phyloP scores from a whole-genome alignment of 2,797 vertebrate genomes.

The Coregonus sp. region DNA sequence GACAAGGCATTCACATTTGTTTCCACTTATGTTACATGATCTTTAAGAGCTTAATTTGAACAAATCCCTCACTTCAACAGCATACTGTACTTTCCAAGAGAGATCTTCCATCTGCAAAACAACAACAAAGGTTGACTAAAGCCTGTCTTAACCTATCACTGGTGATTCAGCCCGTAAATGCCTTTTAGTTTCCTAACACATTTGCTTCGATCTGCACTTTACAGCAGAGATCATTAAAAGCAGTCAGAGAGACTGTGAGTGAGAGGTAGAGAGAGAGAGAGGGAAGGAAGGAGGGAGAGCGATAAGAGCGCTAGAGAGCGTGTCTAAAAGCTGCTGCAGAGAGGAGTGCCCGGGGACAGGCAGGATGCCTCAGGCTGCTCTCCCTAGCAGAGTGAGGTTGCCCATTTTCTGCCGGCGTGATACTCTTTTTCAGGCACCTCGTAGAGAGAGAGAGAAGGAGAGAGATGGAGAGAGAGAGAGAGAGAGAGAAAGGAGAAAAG shows the following conservation, averaged over 20 bases:
- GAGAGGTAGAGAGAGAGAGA: conserved; percentile 16
- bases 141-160: conserved; percentile 61
- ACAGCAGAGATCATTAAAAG: conserved; percentile 41
- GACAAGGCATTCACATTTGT: conserved; percentile 74
- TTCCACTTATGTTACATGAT: conserved; percentile 81
- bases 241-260: conserved; percentile 26
- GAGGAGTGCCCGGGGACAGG: conserved; percentile 35
- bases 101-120: conserved; percentile 55
- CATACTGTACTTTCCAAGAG: conserved; percentile 71
- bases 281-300: background rate
- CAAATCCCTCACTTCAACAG: conserved; percentile 73
- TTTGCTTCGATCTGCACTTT: conserved; percentile 9
- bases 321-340: conserved; percentile 29
- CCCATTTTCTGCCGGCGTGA: conserved; percentile 35
- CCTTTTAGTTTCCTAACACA: conserved; percentile 13
- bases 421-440: conserved; percentile 31
- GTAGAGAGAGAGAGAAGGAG: conserved; percentile 18
- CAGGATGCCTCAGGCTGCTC: conserved; percentile 35
- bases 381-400: conserved; percentile 19
- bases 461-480: conserved; percentile 2
- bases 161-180: conserved; percentile 41
- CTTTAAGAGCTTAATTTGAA: conserved; percentile 81
- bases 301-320: conserved; percentile 14
- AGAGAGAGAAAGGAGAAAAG: conserved; percentile 44
- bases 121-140: conserved; percentile 51